These are phyloP conservation scores for Diplodus sargus DNA, from an alignment of 2,797 vertebrate genomes.

Conservation along the genomic window DNA sequence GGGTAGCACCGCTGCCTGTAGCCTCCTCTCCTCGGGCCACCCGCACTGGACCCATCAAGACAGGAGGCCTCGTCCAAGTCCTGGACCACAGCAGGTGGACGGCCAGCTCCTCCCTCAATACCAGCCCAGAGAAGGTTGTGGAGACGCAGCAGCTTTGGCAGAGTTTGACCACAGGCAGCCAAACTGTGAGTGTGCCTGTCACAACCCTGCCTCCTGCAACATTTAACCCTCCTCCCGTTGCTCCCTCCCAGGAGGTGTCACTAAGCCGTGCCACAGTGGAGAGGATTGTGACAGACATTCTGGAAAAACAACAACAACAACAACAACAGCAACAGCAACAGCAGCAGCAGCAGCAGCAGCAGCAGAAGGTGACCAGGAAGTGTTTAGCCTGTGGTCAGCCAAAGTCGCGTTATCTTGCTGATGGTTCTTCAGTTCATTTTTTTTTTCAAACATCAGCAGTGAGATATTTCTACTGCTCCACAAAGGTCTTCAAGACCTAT, in stretches of 20 bases:
- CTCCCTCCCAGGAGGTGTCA: background rate
- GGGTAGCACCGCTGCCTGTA: too few species aligned
- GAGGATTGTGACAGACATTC: background rate
- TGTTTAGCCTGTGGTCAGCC: conserved; percentile 6
- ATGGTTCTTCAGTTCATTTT: background rate
- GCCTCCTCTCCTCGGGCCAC: background rate
- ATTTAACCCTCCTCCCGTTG: background rate
- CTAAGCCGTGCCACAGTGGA: background rate
- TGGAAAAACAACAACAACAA: background rate
- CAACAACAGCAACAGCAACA: background rate
- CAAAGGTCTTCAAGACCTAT: background rate
- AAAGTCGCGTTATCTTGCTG: background rate
- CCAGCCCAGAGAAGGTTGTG: background rate
- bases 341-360: too few species aligned
- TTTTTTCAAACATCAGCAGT: background rate
- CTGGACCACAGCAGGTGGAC: conserved; percentile 5
- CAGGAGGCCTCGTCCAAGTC: background rate
- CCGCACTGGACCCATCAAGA: background rate
- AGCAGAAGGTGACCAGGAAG: background rate
- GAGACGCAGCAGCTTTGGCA: conserved; percentile 15
- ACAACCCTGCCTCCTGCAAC: background rate
- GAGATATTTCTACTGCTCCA: background rate
- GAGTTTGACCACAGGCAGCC: conserved; percentile 1
- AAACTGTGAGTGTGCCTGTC: conserved; percentile 2
- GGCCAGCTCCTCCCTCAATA: background rate